Percentiles rank a stretch among this genome's conserved stretches.
Evolutionary conservation across 2,797 vertebrate species (phyloP).

Genomic region (Halcyon chelicuti): DNA sequence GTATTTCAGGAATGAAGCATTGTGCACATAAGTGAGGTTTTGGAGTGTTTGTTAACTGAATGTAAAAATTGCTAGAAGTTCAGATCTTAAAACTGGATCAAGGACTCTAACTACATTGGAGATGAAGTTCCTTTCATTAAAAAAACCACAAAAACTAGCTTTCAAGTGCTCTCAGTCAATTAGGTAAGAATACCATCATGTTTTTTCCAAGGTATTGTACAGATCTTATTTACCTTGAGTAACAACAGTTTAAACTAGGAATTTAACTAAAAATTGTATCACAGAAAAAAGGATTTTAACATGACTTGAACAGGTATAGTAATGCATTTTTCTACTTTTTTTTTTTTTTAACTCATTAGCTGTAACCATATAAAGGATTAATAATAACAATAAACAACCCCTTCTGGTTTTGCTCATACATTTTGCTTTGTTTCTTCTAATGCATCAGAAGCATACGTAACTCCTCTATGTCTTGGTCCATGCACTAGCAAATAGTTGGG

Average conservation of each 20-base stretch:
- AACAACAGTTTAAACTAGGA: neutral
- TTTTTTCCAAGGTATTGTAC: neutral
- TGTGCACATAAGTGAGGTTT: neutral
- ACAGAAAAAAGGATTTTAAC: neutral
- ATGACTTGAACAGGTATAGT: neutral
- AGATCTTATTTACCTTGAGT: neutral
- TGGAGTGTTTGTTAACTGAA: neutral
- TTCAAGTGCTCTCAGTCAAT: neutral
- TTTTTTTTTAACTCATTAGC: neutral
- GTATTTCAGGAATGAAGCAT: neutral
- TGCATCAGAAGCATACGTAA: neutral
- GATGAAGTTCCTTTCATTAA: neutral
- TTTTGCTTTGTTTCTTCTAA: neutral
- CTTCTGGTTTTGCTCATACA: neutral
- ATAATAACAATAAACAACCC: neutral
- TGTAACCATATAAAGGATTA: neutral
- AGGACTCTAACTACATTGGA: neutral
- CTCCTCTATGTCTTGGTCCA: neutral
- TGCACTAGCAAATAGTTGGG: neutral
- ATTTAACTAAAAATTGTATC: neutral
- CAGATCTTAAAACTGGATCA: neutral
- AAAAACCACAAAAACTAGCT: neutral
- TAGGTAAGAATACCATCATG: neutral
- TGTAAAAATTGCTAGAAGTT: neutral
- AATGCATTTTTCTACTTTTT: neutral